Conservation (phyloP, 2,113 vertebrate genomes). For the Opisthocomus hoazin region DNA sequence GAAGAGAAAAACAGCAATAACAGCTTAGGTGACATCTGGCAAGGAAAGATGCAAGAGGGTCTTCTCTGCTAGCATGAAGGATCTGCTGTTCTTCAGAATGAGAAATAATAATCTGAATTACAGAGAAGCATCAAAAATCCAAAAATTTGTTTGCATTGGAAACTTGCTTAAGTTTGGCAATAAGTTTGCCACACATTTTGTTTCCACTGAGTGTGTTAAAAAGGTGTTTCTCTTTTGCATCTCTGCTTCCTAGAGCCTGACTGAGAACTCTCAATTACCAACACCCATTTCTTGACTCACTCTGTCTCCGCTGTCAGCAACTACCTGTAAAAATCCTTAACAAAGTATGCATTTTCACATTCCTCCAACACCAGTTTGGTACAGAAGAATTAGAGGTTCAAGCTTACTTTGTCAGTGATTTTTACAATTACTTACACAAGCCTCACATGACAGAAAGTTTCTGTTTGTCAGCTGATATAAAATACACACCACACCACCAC, state of each 20-base stretch:
- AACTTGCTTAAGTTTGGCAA: neutral
- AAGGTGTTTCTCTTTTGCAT: neutral
- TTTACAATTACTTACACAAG: neutral
- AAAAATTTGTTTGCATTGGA: neutral
- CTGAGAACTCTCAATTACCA: neutral
- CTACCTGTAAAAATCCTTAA: neutral
- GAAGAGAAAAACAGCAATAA: neutral
- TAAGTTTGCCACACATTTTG: accelerated
- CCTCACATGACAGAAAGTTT: neutral
- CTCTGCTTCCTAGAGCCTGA: neutral
- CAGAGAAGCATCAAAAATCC: neutral
- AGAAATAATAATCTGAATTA: neutral
- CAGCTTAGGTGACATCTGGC: neutral
- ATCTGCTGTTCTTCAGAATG: neutral
- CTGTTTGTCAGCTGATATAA: neutral
- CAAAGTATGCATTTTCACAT: neutral
- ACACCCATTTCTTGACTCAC: neutral
- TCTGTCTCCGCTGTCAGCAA: neutral
- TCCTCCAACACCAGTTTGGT: neutral
- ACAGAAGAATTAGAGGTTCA: neutral
- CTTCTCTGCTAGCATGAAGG: neutral
- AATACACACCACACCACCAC: neutral
- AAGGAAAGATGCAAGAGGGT: accelerated
- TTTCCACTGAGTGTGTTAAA: accelerated
- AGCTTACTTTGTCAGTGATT: neutral